Conservation (phyloP, 1,140 invertebrate genomes). For the Zaprionus gabonicus region DNA sequence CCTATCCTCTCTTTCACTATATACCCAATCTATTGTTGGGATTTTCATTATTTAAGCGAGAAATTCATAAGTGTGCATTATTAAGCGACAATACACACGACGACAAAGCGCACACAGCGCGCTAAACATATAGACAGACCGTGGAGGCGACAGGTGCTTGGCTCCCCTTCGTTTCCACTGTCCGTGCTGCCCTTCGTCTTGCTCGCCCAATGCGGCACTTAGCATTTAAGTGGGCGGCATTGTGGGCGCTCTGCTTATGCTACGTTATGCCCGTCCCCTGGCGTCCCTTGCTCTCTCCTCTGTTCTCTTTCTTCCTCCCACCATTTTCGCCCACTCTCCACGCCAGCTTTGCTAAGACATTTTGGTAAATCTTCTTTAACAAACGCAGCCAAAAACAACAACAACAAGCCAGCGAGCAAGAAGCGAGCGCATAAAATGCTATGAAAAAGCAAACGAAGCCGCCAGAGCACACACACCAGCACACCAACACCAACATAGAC, state of each 20-base stretch:
- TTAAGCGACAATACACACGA: conserved; percentile 29
- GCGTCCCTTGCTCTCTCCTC: background rate
- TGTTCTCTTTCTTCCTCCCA: background rate
- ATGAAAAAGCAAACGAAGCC: conserved; percentile 80
- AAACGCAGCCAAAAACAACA: conserved; percentile 66
- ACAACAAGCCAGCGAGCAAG: conserved; percentile 44
- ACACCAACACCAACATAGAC: conserved; percentile 3
- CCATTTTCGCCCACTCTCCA: background rate
- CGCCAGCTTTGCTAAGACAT: conserved; percentile 62
- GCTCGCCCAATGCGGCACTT: conserved; percentile 65
- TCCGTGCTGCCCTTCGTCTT: background rate
- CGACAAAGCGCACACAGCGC: background rate
- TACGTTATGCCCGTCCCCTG: background rate
- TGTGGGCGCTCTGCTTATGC: conserved; percentile 33
- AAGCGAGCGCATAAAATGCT: conserved; percentile 67
- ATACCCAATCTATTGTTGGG: conserved; percentile 19
- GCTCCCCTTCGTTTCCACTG: conserved; percentile 9
- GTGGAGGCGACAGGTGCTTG: conserved; percentile 44
- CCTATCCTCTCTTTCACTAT: background rate
- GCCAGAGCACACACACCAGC: conserved; percentile 51
- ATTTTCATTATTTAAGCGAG: conserved; percentile 27
- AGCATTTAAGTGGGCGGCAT: conserved; percentile 80
- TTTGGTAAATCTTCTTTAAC: conserved; percentile 81
- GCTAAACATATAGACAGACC: conserved; percentile 5
- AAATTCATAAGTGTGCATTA: conserved; percentile 53